Evolutionary conservation across 2,113 vertebrate genomes (phyloP).

Genomic region (Pithys albifrons): DNA sequence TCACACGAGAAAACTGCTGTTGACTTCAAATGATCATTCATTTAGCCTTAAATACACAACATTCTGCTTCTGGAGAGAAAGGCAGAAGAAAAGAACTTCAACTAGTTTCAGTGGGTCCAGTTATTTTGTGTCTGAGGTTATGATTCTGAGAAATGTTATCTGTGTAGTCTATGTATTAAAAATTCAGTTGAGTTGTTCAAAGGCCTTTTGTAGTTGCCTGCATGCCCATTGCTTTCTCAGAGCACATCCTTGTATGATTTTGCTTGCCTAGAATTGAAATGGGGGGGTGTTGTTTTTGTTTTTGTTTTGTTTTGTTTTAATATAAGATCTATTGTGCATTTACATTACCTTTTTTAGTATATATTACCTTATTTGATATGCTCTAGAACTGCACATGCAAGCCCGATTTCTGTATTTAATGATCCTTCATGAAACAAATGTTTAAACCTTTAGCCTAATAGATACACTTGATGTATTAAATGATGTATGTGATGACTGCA

Average conservation of each 20-base stretch:
- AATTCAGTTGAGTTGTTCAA: background rate
- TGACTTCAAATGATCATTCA: background rate
- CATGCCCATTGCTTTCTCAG: background rate
- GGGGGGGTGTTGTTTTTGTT: too few relatives aligned
- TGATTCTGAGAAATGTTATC: background rate
- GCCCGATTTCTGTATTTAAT: constrained; percentile 41
- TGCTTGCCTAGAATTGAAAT: background rate
- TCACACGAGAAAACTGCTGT: background rate
- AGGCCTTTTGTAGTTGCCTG: background rate
- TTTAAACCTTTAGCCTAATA: constrained; percentile 62
- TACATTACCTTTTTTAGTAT: background rate
- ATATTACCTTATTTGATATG: background rate
- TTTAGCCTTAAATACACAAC: background rate
- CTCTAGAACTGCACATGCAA: background rate
- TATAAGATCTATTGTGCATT: background rate
- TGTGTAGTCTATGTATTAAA: background rate
- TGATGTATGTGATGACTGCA: background rate
- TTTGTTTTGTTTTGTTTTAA: background rate
- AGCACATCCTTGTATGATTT: background rate
- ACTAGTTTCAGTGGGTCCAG: background rate
- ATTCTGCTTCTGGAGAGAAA: background rate
- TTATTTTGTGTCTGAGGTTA: background rate
- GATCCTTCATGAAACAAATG: constrained; percentile 33
- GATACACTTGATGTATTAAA: constrained; percentile 61
- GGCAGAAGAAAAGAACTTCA: background rate